Evolutionary conservation across 2,113 vertebrate genomes (phyloP), one percentile per base, ranked within the genome.

Genomic region (Dasyurus viverrinus): DNA sequence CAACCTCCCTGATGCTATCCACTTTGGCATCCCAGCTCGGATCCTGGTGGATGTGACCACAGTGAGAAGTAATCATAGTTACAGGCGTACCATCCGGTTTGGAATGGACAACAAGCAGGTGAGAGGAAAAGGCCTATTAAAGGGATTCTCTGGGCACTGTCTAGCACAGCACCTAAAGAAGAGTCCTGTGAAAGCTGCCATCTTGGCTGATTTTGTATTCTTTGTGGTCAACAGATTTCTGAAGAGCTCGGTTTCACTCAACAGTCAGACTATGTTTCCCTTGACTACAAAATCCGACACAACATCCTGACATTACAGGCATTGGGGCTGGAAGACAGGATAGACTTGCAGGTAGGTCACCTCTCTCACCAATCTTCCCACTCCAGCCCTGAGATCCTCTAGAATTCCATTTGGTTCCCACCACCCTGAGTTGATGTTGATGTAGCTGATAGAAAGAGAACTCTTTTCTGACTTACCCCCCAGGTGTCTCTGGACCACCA

Each of bases 81-180:
- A 98, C 93, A 98, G 94, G 93, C 97, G 97, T 54, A 91, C 96
- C 2, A 93, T 96, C 57, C 89, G 90, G 91, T 97, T 99, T 93
- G 97, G 92, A n/a, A 95, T 98, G 94, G 98, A 98, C 46, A 97
- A 54, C 95, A 98, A 98, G 89, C 98, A 98, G 98, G 99, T 99
- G 97, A 94, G 96, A 97, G 53, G 0, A 46, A 0, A 0, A 57
- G 36, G 25, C 16, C 12, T 19, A 0, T 0, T n/a, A 4, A 90
- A 90, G 27, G 27, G 89, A 50, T 8, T 19, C 36, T 23, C n/a
- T 19, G 6, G n/a, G 19, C 5, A 42, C 68, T 42, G 36, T 42
- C 36, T 6, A 42, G 19, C 60, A 76, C 14, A 22, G 68, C 36
- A 19, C 5, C n/a, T 16, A n/a, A 36, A 14, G 36, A 76, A 30